Conservation (phyloP, 2,888 invertebrate species). For the Ophion slaviceki region DNA sequence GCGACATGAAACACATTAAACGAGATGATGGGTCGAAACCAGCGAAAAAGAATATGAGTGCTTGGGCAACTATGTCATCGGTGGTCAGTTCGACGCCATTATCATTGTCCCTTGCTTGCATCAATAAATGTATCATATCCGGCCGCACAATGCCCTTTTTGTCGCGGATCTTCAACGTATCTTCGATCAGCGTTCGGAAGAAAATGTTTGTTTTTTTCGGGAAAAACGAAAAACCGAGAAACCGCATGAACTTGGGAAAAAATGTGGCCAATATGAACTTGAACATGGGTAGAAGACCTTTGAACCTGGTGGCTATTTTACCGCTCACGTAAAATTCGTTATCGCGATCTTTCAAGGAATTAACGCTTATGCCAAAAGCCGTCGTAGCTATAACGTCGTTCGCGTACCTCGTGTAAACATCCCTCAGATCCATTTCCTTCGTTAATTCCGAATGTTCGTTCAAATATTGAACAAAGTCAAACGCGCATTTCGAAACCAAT, state of each 20-base stretch:
- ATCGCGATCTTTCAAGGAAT: constrained; percentile 84
- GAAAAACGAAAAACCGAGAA: constrained; percentile 50
- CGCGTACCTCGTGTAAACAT: constrained; percentile 84
- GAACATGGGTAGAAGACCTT: constrained; percentile 28
- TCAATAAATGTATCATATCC: constrained; percentile 86
- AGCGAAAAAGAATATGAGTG: constrained; percentile 74
- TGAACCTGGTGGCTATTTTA: constrained; percentile 63
- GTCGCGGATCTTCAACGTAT: constrained; percentile 82
- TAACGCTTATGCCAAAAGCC: constrained; percentile 85
- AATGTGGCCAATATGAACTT: constrained; percentile 35
- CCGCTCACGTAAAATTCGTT: constrained; percentile 85
- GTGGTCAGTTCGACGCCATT: constrained; percentile 49
- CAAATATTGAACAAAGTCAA: constrained; percentile 73
- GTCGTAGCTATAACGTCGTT: constrained; percentile 86
- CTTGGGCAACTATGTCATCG: constrained; percentile 83
- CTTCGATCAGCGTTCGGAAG: constrained; percentile 70
- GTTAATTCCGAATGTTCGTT: constrained; percentile 71
- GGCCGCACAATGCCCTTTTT: constrained; percentile 84
- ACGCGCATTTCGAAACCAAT: constrained; percentile 71
- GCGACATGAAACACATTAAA: constrained; percentile 68
- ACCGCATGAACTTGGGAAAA: constrained; percentile 54
- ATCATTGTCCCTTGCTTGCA: constrained; percentile 81
- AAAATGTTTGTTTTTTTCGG: constrained; percentile 52
- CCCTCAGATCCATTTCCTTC: constrained; percentile 82
- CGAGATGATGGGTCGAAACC: constrained; percentile 73